Evolutionary conservation across 1,140 invertebrate species (phyloP), one percentile per base, ranked within the genome.

Genomic region (Oryctes rhinoceros): DNA sequence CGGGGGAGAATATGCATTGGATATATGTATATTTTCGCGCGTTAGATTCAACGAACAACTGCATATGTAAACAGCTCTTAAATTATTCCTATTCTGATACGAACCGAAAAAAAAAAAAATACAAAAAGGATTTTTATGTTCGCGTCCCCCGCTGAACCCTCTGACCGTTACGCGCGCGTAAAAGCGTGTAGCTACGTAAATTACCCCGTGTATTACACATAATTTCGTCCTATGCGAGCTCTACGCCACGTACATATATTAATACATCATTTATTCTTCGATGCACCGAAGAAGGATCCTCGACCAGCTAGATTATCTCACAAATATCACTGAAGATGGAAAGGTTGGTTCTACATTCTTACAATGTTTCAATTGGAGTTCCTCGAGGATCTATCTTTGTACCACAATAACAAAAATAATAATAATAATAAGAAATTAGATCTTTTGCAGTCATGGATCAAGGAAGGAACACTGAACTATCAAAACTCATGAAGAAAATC

Each of bases 61-160:
- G 76, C 76, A 59, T 78, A 78, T 78, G 76, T 78, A 78, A 78
- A 78, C 47, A 78, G 48, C 76, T 59, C 76, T 78, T 78, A 78
- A 78, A 78, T 78, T 78, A 78, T 78, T 78, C 76, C 4, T 35
- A 59, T 67, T 24, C 65, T 10, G 15, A 18, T 76, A 76, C 7
- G 35, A 0, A 30, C 47, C 11, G 18, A 18, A 59, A 78, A 30
- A 18, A 59, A 78, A 30, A 78, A 78, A 76, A 39, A 9, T 49
- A 78, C n/a, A 78, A 30, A 78, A 78, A 53, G 47, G 76, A 78
- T 78, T 78, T 78, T 53, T 78, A 78, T 78, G 47, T 78, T 47
- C 76, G 48, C 65, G 18, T 67, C 65, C 65, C 49, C 4, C 49
- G 9, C 49, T 0, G 4, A 13, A 53, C 49, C n/a, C 49, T 2